Percentiles rank a stretch among this genome's conserved stretches.
Conservation (phyloP, 2,888 invertebrate genomes). For the Plemyria rubiginata region DNA sequence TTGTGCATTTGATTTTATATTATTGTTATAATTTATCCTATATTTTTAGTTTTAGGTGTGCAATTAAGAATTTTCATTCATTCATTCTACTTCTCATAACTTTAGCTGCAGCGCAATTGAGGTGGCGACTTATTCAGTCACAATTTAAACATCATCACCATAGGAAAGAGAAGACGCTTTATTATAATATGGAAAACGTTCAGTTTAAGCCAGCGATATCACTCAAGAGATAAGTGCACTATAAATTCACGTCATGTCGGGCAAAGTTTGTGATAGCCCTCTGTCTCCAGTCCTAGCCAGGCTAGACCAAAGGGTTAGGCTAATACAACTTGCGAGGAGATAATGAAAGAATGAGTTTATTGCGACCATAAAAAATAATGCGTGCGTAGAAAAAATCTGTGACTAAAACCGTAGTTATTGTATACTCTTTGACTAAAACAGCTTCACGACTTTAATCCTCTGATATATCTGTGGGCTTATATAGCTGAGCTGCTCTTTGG, state of each 20-base stretch:
- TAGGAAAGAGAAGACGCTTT: too few relatives aligned
- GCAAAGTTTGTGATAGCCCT: constrained; percentile 1
- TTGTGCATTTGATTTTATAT: background rate
- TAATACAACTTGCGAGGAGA: background rate
- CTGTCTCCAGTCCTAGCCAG: background rate
- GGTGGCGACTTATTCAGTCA: too few relatives aligned
- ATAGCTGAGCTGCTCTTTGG: too few relatives aligned
- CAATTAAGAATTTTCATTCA: too few relatives aligned
- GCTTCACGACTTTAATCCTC: too few relatives aligned
- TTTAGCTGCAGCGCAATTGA: too few relatives aligned
- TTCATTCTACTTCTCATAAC: too few relatives aligned
- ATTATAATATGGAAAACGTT: background rate
- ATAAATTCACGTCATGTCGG: constrained; percentile 7
- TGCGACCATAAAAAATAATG: background rate
- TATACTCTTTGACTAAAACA: background rate
- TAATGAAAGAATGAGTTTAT: background rate
- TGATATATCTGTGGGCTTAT: too few relatives aligned
- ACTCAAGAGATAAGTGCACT: background rate
- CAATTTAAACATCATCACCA: too few relatives aligned
- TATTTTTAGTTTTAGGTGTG: too few relatives aligned
- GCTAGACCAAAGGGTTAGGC: background rate
- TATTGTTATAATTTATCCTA: too few relatives aligned
- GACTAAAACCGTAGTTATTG: too few relatives aligned
- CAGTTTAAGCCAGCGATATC: background rate
- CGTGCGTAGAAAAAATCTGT: background rate